These are phyloP conservation scores for Ectemnius lituratus DNA, from an alignment of 2,888 invertebrate genomes.

Conservation along the genomic window DNA sequence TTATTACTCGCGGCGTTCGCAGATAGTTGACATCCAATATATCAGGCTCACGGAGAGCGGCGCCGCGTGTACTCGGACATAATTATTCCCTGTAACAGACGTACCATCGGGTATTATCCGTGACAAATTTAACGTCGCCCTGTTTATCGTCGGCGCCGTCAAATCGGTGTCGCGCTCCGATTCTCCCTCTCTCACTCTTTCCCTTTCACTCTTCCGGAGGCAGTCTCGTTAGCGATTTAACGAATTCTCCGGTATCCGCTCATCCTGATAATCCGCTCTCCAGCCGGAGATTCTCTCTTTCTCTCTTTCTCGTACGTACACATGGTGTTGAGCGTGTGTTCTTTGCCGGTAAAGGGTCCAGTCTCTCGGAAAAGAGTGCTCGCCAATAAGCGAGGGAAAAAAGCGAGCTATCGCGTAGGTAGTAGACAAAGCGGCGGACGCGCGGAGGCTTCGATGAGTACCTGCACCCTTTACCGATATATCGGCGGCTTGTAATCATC, in stretches of 20 bases:
- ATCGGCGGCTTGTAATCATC: conserved; percentile 4
- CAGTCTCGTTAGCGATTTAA: conserved; percentile 6
- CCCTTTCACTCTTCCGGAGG: not conserved
- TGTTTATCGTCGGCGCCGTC: conserved; percentile 15
- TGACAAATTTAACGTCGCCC: conserved; percentile 34
- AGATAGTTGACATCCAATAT: not conserved
- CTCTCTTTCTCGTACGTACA: not conserved
- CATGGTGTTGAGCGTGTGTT: not conserved
- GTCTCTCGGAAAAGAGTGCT: conserved; percentile 5
- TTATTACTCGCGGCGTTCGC: conserved; percentile 1
- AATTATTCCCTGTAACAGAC: conserved; percentile 21
- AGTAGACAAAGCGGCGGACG: conserved; percentile 2
- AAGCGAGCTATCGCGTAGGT: not conserved
- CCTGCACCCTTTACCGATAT: conserved; percentile 1
- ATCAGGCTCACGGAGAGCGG: not conserved
- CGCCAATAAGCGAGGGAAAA: conserved; percentile 5
- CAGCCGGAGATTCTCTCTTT: no score
- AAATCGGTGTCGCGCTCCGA: conserved; percentile 32
- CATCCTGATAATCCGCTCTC: conserved; percentile 7
- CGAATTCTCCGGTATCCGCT: not conserved
- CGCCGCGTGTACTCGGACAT: conserved; percentile 7
- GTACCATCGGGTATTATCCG: conserved; percentile 8
- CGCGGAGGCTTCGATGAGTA: conserved; percentile 1
- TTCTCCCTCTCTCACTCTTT: not conserved
- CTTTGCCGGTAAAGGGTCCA: conserved; percentile 4